These are phyloP conservation scores for Cremastobaeus sp. DNA, from an alignment of 2,888 invertebrate genomes.

Conservation along the genomic window DNA sequence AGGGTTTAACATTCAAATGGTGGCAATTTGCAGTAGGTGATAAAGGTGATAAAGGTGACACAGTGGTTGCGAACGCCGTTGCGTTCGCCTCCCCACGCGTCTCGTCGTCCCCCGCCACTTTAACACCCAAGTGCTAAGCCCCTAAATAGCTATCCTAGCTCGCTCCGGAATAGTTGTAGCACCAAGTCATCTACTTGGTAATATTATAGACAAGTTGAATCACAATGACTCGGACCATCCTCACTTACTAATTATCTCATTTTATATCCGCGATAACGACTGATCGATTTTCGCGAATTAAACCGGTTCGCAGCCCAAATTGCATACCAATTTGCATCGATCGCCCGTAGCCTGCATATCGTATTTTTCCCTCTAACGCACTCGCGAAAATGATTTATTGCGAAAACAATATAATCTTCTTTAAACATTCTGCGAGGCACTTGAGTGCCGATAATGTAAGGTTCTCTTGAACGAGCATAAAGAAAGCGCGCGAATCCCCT, in stretches of 20 bases:
- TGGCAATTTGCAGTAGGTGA: slow-evolving; percentile 78
- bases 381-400: no score
- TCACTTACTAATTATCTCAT: slow-evolving; percentile 24
- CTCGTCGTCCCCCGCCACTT: slow-evolving; percentile 45
- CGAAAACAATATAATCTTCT: no score
- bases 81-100: slow-evolving; percentile 58
- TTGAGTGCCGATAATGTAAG: no score
- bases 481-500: slow-evolving; percentile 5
- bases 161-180: slow-evolving; percentile 50
- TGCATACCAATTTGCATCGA: no score
- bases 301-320: no score
- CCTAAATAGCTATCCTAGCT: slow-evolving; percentile 74
- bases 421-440: no score
- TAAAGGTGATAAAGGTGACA: slow-evolving; percentile 78
- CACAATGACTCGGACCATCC: slow-evolving; percentile 52
- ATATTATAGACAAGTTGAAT: slow-evolving; percentile 57
- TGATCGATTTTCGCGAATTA: no score
- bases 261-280: no score
- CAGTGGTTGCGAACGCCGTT: slow-evolving; percentile 68
- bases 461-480: no score
- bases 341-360: no score
- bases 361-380: no score
- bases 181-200: slow-evolving; percentile 52
- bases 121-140: slow-evolving; percentile 67
- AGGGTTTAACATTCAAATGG: slow-evolving; percentile 77